Evolutionary conservation across 2,113 vertebrate genomes (phyloP).

Genomic region (Nestor notabilis): DNA sequence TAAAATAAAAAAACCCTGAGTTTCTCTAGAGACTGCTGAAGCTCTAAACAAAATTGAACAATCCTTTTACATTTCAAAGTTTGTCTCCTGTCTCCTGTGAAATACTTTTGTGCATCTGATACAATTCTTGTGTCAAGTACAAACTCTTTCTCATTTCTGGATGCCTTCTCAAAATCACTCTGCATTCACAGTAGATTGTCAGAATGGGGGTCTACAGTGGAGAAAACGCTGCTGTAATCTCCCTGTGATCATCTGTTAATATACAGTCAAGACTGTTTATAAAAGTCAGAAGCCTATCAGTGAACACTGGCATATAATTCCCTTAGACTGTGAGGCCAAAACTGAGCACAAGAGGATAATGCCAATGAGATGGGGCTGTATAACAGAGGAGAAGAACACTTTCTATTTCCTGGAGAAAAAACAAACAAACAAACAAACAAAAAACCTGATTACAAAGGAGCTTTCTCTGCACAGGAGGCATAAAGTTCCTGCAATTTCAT

Average conservation of each 20-base stretch:
- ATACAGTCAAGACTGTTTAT: background rate
- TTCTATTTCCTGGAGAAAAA: background rate
- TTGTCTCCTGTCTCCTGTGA: background rate
- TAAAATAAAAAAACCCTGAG: background rate
- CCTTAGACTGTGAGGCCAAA: background rate
- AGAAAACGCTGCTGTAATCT: background rate
- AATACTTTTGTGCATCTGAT: background rate
- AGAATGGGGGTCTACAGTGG: background rate
- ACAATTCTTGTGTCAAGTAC: background rate
- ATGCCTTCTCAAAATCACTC: background rate
- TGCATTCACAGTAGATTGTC: background rate
- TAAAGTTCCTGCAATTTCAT: background rate
- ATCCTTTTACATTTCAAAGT: background rate
- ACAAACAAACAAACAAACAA: no score
- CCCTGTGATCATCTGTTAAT: background rate
- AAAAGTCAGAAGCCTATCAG: background rate
- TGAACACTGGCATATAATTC: background rate
- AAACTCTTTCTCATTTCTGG: background rate
- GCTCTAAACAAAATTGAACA: background rate
- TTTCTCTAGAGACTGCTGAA: background rate
- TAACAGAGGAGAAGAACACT: background rate
- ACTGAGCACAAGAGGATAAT: background rate
- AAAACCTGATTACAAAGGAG: background rate
- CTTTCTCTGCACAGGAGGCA: background rate
- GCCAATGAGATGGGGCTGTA: fast-evolving